Evolutionary conservation across 2,797 vertebrate species (phyloP).

Genomic region (Oceanodroma leucorhoa): DNA sequence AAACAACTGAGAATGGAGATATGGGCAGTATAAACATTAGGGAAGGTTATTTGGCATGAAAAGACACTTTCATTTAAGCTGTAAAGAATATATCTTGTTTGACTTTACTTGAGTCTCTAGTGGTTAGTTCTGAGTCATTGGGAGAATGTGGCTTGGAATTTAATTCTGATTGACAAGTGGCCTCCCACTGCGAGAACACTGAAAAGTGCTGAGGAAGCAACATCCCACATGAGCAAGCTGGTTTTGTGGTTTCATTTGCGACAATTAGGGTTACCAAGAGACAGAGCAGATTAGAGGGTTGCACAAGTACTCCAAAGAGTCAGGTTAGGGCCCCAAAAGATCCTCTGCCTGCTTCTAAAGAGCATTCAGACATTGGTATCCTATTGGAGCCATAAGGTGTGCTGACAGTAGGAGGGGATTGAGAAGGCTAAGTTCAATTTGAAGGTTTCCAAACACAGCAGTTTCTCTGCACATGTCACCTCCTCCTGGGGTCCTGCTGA

Average conservation of each 20-base stretch:
- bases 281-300: not conserved
- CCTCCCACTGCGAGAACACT: not conserved
- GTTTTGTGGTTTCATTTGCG: not conserved
- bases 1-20: not conserved
- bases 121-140: not conserved
- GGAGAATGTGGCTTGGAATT: not conserved
- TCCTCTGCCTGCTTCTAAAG: not conserved
- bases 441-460: not conserved
- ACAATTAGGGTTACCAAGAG: not conserved
- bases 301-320: not conserved
- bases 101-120: not conserved
- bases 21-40: not conserved
- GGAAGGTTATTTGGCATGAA: not conserved
- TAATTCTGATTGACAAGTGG: not conserved
- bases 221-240: not conserved
- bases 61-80: not conserved
- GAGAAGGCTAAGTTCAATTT: not conserved
- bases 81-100: not conserved
- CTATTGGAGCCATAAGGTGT: not conserved
- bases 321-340: not conserved
- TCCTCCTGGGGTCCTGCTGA: not conserved
- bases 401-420: not conserved
- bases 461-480: not conserved
- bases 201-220: not conserved
- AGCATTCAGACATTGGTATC: not conserved